Conservation (phyloP, 2,888 invertebrate genomes). For the Philonicus albiceps region DNA sequence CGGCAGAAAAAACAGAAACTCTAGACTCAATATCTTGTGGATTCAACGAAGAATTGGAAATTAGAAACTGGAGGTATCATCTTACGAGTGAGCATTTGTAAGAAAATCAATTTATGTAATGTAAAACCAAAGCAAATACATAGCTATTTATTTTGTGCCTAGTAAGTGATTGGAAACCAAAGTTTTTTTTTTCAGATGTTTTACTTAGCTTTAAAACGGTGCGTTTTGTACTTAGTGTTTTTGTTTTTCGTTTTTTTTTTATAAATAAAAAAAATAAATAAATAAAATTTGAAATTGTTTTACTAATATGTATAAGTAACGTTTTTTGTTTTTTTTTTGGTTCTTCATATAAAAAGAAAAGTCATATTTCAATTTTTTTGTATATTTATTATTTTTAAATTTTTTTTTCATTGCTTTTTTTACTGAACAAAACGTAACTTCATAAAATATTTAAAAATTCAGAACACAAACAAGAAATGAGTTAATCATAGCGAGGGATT, state of each 20-base stretch:
- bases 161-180: constrained; percentile 4
- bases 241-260: not conserved
- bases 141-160: not conserved
- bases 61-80: constrained; percentile 64
- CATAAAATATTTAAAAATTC: not conserved
- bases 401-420: not conserved
- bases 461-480: constrained; percentile 9
- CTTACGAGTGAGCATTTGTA: constrained; percentile 62
- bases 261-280: not conserved
- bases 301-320: not conserved
- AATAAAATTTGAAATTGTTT: not conserved
- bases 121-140: not conserved
- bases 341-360: not conserved
- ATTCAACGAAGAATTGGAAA: constrained; percentile 52
- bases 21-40: constrained; percentile 44
- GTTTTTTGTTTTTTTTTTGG: not conserved
- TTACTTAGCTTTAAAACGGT: not conserved
- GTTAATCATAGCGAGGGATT: not conserved
- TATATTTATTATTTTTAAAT: not conserved
- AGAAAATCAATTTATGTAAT: not conserved
- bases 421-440: constrained; percentile 13
- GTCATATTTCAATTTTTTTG: not conserved
- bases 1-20: constrained; percentile 31
- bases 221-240: not conserved
- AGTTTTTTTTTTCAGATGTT: constrained; percentile 5